Conservation (phyloP, 2,888 invertebrate genomes). For the Machimus rusticus region DNA sequence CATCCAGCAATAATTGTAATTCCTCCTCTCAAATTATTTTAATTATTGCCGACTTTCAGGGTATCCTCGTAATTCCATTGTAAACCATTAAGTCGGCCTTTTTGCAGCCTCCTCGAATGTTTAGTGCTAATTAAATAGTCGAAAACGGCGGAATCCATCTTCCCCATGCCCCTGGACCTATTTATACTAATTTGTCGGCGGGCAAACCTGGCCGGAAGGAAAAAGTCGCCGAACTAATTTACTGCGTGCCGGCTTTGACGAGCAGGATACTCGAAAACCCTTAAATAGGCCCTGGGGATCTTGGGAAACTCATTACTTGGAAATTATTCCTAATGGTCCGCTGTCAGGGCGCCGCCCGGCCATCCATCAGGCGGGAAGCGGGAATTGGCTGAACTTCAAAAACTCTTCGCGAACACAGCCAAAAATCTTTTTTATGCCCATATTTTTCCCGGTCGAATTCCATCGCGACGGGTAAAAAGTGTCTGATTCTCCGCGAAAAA, state of each 20-base stretch:
- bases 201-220: background rate
- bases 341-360: background rate
- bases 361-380: background rate
- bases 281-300: slow-evolving; percentile 6
- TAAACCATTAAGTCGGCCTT: background rate
- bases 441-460: background rate
- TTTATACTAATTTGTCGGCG: background rate
- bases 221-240: background rate
- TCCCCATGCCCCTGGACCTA: background rate
- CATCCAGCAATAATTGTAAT: background rate
- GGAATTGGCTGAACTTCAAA: background rate
- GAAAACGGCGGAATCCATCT: background rate
- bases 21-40: background rate
- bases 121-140: slow-evolving; percentile 2
- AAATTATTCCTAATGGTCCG: background rate
- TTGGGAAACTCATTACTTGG: background rate
- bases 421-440: background rate
- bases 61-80: background rate
- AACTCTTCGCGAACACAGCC: background rate
- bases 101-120: background rate
- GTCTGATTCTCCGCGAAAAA: background rate
- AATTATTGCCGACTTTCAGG: background rate
- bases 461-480: background rate
- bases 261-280: background rate
- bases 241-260: background rate